These are phyloP conservation scores for Microplitis deprimator DNA, from an alignment of 2,888 invertebrate genomes.

Conservation along the genomic window DNA sequence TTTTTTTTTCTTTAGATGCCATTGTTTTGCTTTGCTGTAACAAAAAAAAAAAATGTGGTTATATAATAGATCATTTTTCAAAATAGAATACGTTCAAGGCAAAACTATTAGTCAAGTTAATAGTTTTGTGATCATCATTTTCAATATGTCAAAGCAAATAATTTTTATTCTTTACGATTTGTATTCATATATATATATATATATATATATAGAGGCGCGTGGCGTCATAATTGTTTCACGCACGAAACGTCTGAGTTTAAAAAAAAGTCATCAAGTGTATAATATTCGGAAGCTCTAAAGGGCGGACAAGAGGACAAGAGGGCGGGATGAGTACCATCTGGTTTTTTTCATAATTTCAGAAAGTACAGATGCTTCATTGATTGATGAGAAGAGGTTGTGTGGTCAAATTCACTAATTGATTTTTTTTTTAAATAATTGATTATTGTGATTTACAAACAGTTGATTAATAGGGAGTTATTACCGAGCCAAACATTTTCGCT, in stretches of 20 bases:
- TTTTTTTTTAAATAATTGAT: neutral
- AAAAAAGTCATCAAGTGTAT: constrained; percentile 1
- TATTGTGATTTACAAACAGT: neutral
- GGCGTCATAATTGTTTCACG: constrained; percentile 29
- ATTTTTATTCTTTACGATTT: neutral
- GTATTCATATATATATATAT: constrained; percentile 12
- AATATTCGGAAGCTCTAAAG: neutral
- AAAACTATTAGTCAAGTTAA: constrained; percentile 35
- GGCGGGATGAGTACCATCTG: neutral
- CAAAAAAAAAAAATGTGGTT: neutral
- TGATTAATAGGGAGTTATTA: too few relatives aligned
- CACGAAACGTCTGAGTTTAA: constrained; percentile 21
- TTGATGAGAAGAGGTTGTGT: neutral
- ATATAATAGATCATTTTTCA: constrained; percentile 8
- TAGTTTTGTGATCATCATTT: constrained; percentile 29
- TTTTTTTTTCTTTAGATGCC: too few relatives aligned
- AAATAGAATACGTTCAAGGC: constrained; percentile 15
- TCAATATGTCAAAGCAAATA: constrained; percentile 31
- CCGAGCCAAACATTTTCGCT: too few relatives aligned
- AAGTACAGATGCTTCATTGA: constrained; percentile 2
- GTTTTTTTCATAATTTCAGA: neutral
- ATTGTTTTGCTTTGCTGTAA: neutral
- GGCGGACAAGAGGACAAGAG: neutral
- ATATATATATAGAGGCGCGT: constrained; percentile 10
- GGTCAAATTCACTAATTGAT: neutral